Evolutionary conservation across 2,888 invertebrate genomes (phyloP), one percentile per base, ranked within the genome.

Genomic region (Beris chalybata): DNA sequence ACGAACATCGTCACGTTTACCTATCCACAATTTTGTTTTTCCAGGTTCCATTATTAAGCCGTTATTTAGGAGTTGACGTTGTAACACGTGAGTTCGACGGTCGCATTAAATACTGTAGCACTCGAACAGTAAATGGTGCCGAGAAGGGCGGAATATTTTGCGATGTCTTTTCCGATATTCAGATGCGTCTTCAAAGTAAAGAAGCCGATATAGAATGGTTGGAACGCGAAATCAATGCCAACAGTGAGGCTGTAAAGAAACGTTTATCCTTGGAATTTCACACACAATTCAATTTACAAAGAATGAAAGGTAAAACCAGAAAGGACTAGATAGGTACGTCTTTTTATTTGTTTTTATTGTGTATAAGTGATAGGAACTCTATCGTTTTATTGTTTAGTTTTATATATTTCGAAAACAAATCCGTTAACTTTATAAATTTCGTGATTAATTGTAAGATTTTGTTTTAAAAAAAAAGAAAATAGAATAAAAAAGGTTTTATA

Each of bases 111-210:
- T 80, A 80, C 65, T 80, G 81, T 57, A 79, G 78, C 50, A 78
- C 79, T 3, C 74, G 79, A 1, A 79, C 77, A 1, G 72, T 76
- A 2, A 74, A 74, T 2, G 76, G 76, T 0, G 75, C 76, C 9
- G 78, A 78, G 31, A 78, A 79, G 68, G 78, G 79, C 0, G 76
- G 80, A 29, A 69, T 80, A 6, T 78, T 79, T 69, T 80, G 80
- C 69, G 81, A 80, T 74, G 81, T 80, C 67, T 78, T 79, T 50
- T 78, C 79, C 1, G 81, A 80, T 52, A 73, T 81, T 67, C 80
- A 81, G 72, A 77, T 80, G 76, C 76, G 77, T 22, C 71, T 80
- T 38, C 79, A 79, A 67, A 78, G 77, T 68, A 78, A 78, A 68
- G 78, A 77, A 15, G 76, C 77, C 5, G 79, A 79, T 48, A 77